Base-by-base conservation (phyloP, 2,888 invertebrate genomes). In the Eucera pruinosa region DNA sequence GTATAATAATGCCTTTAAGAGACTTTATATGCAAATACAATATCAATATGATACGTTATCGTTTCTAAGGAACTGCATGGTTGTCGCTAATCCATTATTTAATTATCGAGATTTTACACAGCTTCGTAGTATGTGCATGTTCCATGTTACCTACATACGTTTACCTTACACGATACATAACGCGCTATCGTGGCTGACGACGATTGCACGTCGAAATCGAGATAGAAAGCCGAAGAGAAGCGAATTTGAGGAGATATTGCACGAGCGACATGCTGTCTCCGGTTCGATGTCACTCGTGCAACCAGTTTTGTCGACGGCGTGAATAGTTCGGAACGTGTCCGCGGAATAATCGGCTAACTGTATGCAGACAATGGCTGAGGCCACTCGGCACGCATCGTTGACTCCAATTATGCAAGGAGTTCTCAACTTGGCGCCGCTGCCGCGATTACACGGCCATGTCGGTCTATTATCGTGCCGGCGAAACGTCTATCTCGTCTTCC, bases 371-470 rank as follows among this genome's bases (percentile, higher is more conserved):
- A 90, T 90, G 85, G 89, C 82, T 83, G 87, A 87, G 89, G 87
- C 87, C 85, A 85, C 86, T 78, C 88, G 87, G 86, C 86, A 89
- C 87, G 90, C 90, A 89, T 90, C 90, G 90, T 87, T 90, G 90
- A 87, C 80, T 89, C 87, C 88, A 90, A 90, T 89, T 90, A 90
- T 88, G 87, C 89, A 88, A 88, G 87, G 87, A 87, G 89, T 87
- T 90, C 89, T 89, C 89, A 88, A 89, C 89, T 85, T 86, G 85
- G 73, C 75, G 80, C 73, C 79, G 80, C 72, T 61, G 57, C 66
- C 47, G 54, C 70, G 25, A 64, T 78, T 76, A 71, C 80, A 57
- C 72, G 23, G 13, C 18, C 36, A 23, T 45, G 39, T 60, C 39
- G 55, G 55, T 39, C 45, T 54, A n/a, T 64, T n/a, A 71, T 55